Base-by-base conservation (phyloP, 2,888 invertebrate species). In the Drosophila pseudotakahashii region DNA sequence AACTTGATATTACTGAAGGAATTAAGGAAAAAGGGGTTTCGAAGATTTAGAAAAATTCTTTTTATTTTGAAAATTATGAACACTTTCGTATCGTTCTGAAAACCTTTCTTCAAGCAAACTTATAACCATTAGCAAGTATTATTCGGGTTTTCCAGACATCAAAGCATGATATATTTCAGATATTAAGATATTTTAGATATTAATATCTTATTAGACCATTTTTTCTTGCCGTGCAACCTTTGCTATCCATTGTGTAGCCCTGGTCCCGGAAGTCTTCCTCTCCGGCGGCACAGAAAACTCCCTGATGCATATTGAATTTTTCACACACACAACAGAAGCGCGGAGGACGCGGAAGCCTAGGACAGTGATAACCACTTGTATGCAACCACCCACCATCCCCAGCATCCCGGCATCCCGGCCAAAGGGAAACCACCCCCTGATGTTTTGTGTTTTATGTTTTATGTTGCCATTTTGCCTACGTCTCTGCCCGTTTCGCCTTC, bases 341-440 rank as follows among this genome's bases (percentile, higher is more conserved):
- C 67, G 14, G 16, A 47, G 44, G 14, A 59, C 48, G 63, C 47
- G 37, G 59, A 61, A 62, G 45, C 60, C 59, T 30, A 26, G 75
- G 73, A 73, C 72, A 73, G 68, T 81, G 81, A 87, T 84, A 82
- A 84, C 81, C 81, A 82, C 84, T 82, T 82, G 81, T 86, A 75
- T 81, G 81, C 60, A 63, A 23, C 34, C 48, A 37, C 50, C 64
- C 61, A 64, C n/a, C 44, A 74, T 72, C 76, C 69, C 67, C 54
- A 66, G 68, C 83, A 77, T 73, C 84, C 72, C 37, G 64, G 67
- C 83, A 77, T 73, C 84, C 73, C 26, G 69, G 59, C 57, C 11
- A 19, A 16, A 2, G 63, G 67, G 57, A 82, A 82, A 82, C 84
- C 76, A 82, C 81, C 82, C 82, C 53, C 48, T 64, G 73, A 16